These are phyloP conservation scores for Sardina pilchardus DNA, from an alignment of 2,113 vertebrate species.

Conservation along the genomic window DNA sequence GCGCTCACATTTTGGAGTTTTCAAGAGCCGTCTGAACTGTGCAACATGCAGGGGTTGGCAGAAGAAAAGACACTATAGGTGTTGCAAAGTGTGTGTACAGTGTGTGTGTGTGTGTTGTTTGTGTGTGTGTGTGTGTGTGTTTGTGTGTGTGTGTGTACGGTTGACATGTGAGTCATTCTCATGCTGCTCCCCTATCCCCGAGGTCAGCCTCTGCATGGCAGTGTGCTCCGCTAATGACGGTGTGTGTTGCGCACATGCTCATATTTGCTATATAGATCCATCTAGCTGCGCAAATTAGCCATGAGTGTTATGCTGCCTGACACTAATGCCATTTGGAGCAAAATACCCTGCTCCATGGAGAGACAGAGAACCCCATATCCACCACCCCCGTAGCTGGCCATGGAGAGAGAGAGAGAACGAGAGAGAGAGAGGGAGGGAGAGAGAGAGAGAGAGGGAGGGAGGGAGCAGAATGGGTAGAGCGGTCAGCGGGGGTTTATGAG, in stretches of 20 bases:
- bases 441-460: constrained; percentile 9
- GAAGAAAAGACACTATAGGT: background rate
- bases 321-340: constrained; percentile 35
- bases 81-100: too few species aligned
- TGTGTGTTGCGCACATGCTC: constrained; percentile 16
- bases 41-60: background rate
- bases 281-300: constrained; percentile 37
- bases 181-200: background rate
- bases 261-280: constrained; percentile 40
- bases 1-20: background rate
- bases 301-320: constrained; percentile 29
- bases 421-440: background rate
- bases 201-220: constrained; percentile 4
- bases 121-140: too few species aligned
- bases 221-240: constrained; percentile 20
- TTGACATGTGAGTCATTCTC: background rate
- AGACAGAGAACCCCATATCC: background rate
- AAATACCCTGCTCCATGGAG: constrained; percentile 18
- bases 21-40: background rate
- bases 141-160: too few species aligned
- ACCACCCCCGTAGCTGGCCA: background rate
- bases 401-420: background rate
- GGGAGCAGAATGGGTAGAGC: background rate
- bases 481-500: background rate
- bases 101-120: too few species aligned